Evolutionary conservation across 2,113 vertebrate species (phyloP), one percentile per base, ranked within the genome.

Genomic region (Oryzias celebensis): DNA sequence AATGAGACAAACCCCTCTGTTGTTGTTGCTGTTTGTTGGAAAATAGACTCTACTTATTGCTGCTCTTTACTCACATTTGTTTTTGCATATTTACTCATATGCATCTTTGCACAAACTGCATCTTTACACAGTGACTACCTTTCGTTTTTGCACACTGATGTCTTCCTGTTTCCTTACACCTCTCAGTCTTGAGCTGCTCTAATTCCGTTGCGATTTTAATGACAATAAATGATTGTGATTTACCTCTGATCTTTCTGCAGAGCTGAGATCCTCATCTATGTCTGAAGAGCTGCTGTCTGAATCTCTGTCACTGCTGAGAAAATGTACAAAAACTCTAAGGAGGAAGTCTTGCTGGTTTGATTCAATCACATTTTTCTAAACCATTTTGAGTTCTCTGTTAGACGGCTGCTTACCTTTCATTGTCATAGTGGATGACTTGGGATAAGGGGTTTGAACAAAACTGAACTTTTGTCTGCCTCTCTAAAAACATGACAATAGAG

Each of bases 401-500:
- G 20, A 64, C 36, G 18, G 46, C 14, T 42, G 14, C 78, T 55
- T 51, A 88, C 87, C 82, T 84, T 54, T 88, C 81, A 26, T 58
- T 82, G 26, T 88, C 82, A 68, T 82, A 85, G 54, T 56, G 63
- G 62, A 85, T 83, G 49, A 90, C 69, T 63, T 78, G 71, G 58
- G 85, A 85, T 60, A 85, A 22, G 14, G 63, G 62, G 14, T 89
- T 71, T 20, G 46, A 13, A 68, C 73, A 76, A 65, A 90, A 90
- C 75, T 89, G 79, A 44, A 90, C 87, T 55, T 79, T 90, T 14
- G 14, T 78, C 54, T 68, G 77, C 49, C 85, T 82, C 48, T n/a
- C 88, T 90, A 20, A 56, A 68, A 65, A 63, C 52, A 67, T 24
- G 1, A 66, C 41, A 68, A 46, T 56, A 7, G 0, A 14, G 65